Evolutionary conservation across 2,888 invertebrate species (phyloP).

Genomic region (Diloba caeruleocephala): DNA sequence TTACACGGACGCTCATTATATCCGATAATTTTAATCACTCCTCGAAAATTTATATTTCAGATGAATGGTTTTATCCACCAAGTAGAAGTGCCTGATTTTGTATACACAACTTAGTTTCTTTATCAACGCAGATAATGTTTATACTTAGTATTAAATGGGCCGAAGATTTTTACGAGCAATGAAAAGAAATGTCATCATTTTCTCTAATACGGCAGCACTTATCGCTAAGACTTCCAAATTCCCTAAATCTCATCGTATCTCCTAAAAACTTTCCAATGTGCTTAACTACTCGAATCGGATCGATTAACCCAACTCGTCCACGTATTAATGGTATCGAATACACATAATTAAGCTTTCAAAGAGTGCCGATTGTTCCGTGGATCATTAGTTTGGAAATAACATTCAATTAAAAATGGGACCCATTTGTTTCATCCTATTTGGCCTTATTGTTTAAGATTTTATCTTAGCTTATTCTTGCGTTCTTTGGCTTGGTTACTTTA

Average conservation of each 20-base stretch:
- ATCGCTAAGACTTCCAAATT: slow-evolving; percentile 52
- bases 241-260: slow-evolving; percentile 57
- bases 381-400: slow-evolving; percentile 78
- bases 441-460: slow-evolving; percentile 39
- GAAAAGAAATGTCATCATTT: slow-evolving; percentile 68
- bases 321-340: slow-evolving; percentile 80
- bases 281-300: slow-evolving; percentile 67
- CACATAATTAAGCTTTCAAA: slow-evolving; percentile 87
- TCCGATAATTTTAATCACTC: slow-evolving; percentile 49
- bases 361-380: slow-evolving; percentile 77
- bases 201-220: slow-evolving; percentile 60
- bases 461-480: slow-evolving; percentile 20
- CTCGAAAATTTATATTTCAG: slow-evolving; percentile 32
- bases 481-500: slow-evolving; percentile 5
- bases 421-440: slow-evolving; percentile 62
- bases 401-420: slow-evolving; percentile 74
- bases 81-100: slow-evolving; percentile 46
- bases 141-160: slow-evolving; percentile 47
- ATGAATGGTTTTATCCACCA: slow-evolving; percentile 57
- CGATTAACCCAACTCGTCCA: slow-evolving; percentile 79
- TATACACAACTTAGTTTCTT: slow-evolving; percentile 48
- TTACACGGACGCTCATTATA: slow-evolving; percentile 59
- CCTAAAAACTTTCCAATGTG: slow-evolving; percentile 68
- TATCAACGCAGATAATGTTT: slow-evolving; percentile 41
- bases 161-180: slow-evolving; percentile 62